A percentile compares a stretch with the other conserved stretches of the same genome.
Evolutionary conservation across 2,113 vertebrate genomes (phyloP).

Genomic region (Oxygymnocypris stewartii): DNA sequence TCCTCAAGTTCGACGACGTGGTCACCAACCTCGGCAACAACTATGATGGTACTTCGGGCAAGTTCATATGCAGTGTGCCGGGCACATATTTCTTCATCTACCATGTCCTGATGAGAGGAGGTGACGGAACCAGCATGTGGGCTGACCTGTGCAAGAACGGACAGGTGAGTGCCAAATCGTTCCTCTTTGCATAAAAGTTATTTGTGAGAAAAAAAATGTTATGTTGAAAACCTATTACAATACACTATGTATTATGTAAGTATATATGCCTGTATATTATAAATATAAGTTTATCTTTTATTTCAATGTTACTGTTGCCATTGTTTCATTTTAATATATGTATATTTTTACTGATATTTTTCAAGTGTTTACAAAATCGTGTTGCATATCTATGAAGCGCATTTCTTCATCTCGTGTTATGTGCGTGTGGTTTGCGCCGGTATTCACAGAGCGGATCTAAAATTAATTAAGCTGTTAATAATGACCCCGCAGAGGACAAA

Average conservation of each 20-base stretch:
- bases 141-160: constrained; percentile 98
- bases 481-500: constrained; percentile 44
- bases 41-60: constrained; percentile 92
- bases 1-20: constrained; percentile 98
- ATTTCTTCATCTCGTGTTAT: neutral
- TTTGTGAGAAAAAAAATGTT: no score
- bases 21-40: constrained; percentile 98
- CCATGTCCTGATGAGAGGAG: constrained; percentile 97
- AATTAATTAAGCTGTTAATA: constrained; percentile 25
- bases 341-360: neutral
- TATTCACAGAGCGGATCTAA: constrained; percentile 19
- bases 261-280: neutral
- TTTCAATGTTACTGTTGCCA: neutral
- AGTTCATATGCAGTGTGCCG: constrained; percentile 95
- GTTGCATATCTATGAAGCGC: neutral
- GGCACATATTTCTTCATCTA: constrained; percentile 99
- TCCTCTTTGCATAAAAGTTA: neutral
- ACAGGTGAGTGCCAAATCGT: constrained; percentile 80
- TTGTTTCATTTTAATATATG: neutral
- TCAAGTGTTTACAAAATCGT: neutral
- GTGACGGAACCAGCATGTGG: constrained; percentile 99
- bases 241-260: neutral
- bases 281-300: neutral
- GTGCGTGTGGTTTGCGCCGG: neutral
- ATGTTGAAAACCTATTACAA: no score